Evolutionary conservation across 2,113 vertebrate species (phyloP).

Genomic region (Thunnus thynnus): DNA sequence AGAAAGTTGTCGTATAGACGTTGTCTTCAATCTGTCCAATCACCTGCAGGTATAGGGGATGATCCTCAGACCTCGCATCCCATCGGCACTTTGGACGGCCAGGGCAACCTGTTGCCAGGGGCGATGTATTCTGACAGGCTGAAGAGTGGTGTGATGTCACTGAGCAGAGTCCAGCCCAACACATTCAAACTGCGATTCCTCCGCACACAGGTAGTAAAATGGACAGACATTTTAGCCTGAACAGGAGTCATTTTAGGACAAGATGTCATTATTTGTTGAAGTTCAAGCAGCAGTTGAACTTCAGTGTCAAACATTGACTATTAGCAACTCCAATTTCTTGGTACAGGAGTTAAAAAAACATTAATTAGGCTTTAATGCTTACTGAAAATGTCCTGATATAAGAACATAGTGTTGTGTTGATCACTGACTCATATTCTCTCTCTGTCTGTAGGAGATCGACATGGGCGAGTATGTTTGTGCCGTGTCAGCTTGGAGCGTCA

Average conservation of each 20-base stretch:
- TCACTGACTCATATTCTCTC: background rate
- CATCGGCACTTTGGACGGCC: slow-evolving; percentile 87
- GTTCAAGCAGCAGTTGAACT: no score
- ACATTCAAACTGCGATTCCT: slow-evolving; percentile 91
- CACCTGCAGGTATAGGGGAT: slow-evolving; percentile 19
- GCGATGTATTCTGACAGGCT: slow-evolving; percentile 82
- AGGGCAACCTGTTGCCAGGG: slow-evolving; percentile 86
- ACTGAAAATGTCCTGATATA: no score
- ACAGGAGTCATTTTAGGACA: no score
- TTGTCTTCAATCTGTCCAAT: background rate
- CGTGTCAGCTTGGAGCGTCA: slow-evolving; percentile 86
- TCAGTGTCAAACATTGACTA: no score
- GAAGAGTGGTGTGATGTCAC: slow-evolving; percentile 86
- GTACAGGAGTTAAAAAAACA: no score
- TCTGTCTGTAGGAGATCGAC: slow-evolving; percentile 84
- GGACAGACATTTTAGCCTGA: no score
- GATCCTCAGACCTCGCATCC: slow-evolving; percentile 61
- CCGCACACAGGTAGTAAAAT: slow-evolving; percentile 81
- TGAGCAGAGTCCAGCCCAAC: slow-evolving; percentile 83
- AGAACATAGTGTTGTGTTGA: no score
- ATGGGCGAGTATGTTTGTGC: slow-evolving; percentile 90
- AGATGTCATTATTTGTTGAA: no score
- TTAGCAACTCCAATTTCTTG: no score
- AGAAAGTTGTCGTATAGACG: background rate
- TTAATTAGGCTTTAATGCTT: no score